Percentiles rank a stretch among this genome's conserved stretches.
Evolutionary conservation across 2,888 invertebrate species (phyloP).

Genomic region (Cephus rjabovi): DNA sequence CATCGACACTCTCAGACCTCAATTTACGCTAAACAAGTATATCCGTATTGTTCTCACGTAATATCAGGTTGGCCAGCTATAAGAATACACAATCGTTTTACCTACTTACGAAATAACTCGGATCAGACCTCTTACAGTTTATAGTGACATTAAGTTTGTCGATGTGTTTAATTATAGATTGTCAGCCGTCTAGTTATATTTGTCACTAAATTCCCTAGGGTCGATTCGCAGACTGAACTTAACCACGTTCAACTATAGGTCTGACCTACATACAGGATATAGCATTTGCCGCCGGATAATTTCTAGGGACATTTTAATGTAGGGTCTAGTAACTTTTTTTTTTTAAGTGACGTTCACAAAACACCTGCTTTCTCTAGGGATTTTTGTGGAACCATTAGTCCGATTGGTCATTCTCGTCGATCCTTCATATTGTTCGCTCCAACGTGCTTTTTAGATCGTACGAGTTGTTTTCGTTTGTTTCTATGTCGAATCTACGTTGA

Average conservation of each 20-base stretch:
- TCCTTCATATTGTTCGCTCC: not conserved
- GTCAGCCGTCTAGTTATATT: not conserved
- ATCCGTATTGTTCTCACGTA: not conserved
- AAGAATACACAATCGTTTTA: not conserved
- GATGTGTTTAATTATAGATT: not conserved
- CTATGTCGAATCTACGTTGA: not conserved
- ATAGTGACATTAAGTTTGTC: not conserved
- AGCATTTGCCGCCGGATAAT: not conserved
- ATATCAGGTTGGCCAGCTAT: not conserved
- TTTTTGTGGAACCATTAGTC: not conserved
- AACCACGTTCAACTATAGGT: not conserved
- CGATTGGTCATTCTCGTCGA: not conserved
- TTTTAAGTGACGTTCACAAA: fast-evolving
- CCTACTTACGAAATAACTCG: not conserved
- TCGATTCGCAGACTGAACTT: not conserved
- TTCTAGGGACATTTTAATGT: not conserved
- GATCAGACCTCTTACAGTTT: not conserved
- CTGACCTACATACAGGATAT: no score
- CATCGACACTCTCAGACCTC: no score
- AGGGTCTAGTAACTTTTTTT: not conserved
- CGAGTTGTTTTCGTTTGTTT: not conserved
- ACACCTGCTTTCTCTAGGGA: not conserved
- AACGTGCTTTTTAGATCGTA: not conserved
- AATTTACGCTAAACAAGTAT: not conserved
- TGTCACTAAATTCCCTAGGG: not conserved